Percentiles rank a stretch among this genome's conserved stretches.
Conservation (phyloP, 2,888 invertebrate genomes). For the Scaeva pyrastri region DNA sequence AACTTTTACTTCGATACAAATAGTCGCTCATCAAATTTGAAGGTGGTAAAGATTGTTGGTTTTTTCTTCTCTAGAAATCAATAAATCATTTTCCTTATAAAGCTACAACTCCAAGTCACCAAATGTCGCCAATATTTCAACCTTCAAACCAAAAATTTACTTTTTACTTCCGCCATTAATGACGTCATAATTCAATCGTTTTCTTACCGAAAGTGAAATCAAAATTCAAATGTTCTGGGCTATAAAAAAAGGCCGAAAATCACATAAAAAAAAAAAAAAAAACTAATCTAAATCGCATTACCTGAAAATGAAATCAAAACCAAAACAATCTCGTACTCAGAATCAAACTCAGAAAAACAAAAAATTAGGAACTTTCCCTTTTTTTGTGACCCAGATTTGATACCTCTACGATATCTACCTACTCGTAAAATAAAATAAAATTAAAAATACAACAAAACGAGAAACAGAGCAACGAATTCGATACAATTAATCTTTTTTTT, state of each 20-base stretch:
- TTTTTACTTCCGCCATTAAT: not conserved
- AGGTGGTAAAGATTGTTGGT: no score
- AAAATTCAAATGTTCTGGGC: not conserved
- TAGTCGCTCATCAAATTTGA: no score
- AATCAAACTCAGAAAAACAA: constrained; percentile 40
- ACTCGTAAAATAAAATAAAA: constrained; percentile 2
- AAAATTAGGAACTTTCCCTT: constrained; percentile 68
- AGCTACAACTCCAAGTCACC: no score
- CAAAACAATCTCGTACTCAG: constrained; percentile 40
- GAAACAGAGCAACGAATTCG: constrained; percentile 36
- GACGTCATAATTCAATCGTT: not conserved
- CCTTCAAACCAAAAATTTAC: not conserved
- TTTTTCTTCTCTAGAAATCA: no score
- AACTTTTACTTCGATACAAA: no score
- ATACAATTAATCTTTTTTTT: constrained; percentile 34
- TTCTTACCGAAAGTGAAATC: constrained; percentile 26
- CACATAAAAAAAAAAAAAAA: not conserved
- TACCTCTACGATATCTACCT: not conserved
- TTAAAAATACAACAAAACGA: not conserved
- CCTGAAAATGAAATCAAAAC: constrained; percentile 27
- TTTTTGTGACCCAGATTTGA: constrained; percentile 51
- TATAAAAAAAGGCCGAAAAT: no score
- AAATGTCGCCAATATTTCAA: no score
- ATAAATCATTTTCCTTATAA: no score
- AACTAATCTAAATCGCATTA: not conserved